Base-by-base conservation (phyloP, 2,888 invertebrate species). In the Tinea semifulvella region DNA sequence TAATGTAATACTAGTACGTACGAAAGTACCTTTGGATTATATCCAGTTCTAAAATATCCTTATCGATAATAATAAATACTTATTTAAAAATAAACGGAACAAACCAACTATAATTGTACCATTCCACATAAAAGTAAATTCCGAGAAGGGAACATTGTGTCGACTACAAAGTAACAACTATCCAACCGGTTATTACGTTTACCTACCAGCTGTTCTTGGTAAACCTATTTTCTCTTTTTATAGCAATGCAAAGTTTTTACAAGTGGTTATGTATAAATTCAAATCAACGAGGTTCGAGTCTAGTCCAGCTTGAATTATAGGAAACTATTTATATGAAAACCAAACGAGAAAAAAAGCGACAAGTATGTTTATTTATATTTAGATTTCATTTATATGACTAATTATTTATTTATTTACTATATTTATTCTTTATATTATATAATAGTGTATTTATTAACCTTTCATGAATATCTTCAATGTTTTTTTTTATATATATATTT, bases 211-310 rank as follows among this genome's bases (percentile, higher is more conserved):
- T 36, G 18, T 36, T 36, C 36, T 36, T n/a, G 18, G 36, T 36
- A 36, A 36, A 31, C 18, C 18, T 36, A 36, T 36, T 36, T 36
- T 36, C 36, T 36, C 16, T 36, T 36, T 36, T 36, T 18, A 36
- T 18, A 18, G n/a, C 17, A 36, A 36, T n/a, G 18, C 18, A 14
- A 10, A 36, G n/a, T 18, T 35, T 36, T 36, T 22, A 22, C 16
- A 18, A 18, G 36, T 14, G 36, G 36, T 31, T 31, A 13, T 31
- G 7, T 31, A 18, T 17, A 36, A n/a, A n/a, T n/a, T n/a, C n/a
- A n/a, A n/a, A n/a, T n/a, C n/a, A n/a, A n/a, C n/a, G n/a, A n/a
- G n/a, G n/a, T n/a, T n/a, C n/a, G n/a, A n/a, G n/a, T n/a, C n/a
- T n/a, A n/a, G n/a, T n/a, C n/a, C n/a, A n/a, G n/a, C n/a, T n/a